phyloP scores from a whole-genome alignment of 2,888 invertebrate genomes.

The Rotaria sp. region DNA sequence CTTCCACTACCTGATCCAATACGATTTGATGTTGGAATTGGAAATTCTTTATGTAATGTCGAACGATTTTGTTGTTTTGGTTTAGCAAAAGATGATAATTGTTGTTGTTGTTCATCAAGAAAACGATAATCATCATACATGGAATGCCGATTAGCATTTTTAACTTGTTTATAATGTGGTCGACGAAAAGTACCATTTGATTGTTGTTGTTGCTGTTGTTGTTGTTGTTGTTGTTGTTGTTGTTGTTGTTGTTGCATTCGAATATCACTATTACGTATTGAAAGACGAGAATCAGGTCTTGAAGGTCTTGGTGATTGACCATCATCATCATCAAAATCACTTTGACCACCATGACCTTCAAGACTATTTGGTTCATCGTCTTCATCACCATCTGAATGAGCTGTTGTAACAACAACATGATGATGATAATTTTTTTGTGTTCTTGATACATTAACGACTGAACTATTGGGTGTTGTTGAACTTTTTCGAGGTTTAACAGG shows the following conservation, averaged over 20 bases:
- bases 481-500: constrained; percentile 20
- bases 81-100: neutral
- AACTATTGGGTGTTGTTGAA: constrained; percentile 3
- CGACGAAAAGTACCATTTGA: neutral
- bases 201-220: neutral
- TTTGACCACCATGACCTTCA: neutral
- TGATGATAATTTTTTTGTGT: neutral
- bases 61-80: neutral
- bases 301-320: neutral
- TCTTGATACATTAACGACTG: neutral
- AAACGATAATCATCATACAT: constrained; percentile 17
- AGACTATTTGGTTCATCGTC: neutral
- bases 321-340: constrained; percentile 22
- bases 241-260: neutral
- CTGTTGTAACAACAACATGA: neutral
- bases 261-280: neutral
- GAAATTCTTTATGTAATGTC: neutral
- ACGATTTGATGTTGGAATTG: neutral
- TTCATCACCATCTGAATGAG: constrained; percentile 9
- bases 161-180: neutral
- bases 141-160: neutral
- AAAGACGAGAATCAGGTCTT: neutral
- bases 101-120: constrained; percentile 17
- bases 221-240: neutral
- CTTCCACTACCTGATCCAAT: constrained; percentile 6